Evolutionary conservation across 2,113 vertebrate species (phyloP), one percentile per base, ranked within the genome.

Genomic region (Chaetura pelagica): DNA sequence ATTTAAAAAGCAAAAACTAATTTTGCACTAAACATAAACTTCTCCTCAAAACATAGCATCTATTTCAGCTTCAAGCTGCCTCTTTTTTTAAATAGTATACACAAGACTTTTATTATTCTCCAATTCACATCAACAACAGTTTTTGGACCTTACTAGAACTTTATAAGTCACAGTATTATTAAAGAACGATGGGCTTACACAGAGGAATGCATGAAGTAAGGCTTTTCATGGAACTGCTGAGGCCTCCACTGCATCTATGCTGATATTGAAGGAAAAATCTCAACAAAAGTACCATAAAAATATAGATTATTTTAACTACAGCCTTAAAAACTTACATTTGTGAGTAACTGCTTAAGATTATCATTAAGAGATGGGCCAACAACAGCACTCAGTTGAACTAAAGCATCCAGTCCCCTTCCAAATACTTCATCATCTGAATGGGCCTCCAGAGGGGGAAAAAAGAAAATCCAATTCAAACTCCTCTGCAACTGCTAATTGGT

Each of bases 331-430:
- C 98, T 98, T 91, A 98, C 98, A 68, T 97, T 98, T 82, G 98
- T 98, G 48, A 98, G 98, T 30, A 98, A 89, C 58, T 98, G 97
- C 42, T 98, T 99, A 79, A 99, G 97, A 55, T 98, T 97, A 79
- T 91, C 96, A 22, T 98, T 98, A 32, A 99, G 97, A 32, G 97
- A 96, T 34, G 97, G 96, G 15, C 98, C 98, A 90, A 98, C 98
- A 12, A 96, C 76, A 20, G 93, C 93, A 93, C 98, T 98, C 57
- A 99, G 35, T 51, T 99, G 98, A 20, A 98, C 93, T 86, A 98
- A 90, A 52, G 97, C 98, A 55, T 96, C 94, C 89, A 98, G 48
- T 38, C 98, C 98, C 68, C 98, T 98, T 84, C 89, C 95, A 62
- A 98, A 98, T 17, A 98, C 98, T 35, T 97, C 98, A 19, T 97